Evolutionary conservation across 2,797 vertebrate species (phyloP), one percentile per base, ranked within the genome.

Genomic region (Enteromius unitaeniatus): DNA sequence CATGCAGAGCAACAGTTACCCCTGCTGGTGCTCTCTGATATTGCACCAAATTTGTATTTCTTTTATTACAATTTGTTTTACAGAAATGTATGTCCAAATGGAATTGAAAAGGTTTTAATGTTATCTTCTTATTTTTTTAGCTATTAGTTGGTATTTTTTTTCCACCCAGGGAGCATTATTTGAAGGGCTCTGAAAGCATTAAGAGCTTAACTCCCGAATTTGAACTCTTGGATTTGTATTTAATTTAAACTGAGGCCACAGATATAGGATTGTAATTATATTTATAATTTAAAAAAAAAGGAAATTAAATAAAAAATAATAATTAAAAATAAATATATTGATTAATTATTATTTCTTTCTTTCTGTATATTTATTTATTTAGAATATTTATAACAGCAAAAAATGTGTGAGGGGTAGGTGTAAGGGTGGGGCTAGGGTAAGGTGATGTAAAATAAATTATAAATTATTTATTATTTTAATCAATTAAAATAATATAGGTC

Each of bases 1-100:
- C 51, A 40, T 17, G 60, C 28, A 79, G 82, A 73, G 42, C 84
- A 86, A 86, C 84, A 88, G 81, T 87, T 76, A 5, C 88, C 79
- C 88, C 88, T 87, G 76, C 55, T 84, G 88, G 76, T 73, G 7
- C 8, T 45, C 14, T 84, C 34, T 70, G 8, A 60, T 45, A 74
- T 42, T 21, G 4, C 55, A 73, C 8, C 14, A 45, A 4, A 17
- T 21, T 9, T 40, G 9, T 6, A 0, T 34, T 8, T 45, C 10
- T 45, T 62, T 58, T 55, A 75, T 55, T 76, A 10, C 53, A n/a
- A 9, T 3, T 3, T n/a, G 8, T 21, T 8, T 14, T 10, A 74
- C 28, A 37, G 13, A 14, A 31, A 74, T n/a, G 11, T 14, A 55
- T 11, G 7, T 74, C 4, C 15, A 34, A 31, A 19, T 65, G 31